Percentiles rank a stretch among this genome's conserved stretches.
phyloP scores from a whole-genome alignment of 2,113 vertebrate species.

The Microcebus lehilahytsara region DNA sequence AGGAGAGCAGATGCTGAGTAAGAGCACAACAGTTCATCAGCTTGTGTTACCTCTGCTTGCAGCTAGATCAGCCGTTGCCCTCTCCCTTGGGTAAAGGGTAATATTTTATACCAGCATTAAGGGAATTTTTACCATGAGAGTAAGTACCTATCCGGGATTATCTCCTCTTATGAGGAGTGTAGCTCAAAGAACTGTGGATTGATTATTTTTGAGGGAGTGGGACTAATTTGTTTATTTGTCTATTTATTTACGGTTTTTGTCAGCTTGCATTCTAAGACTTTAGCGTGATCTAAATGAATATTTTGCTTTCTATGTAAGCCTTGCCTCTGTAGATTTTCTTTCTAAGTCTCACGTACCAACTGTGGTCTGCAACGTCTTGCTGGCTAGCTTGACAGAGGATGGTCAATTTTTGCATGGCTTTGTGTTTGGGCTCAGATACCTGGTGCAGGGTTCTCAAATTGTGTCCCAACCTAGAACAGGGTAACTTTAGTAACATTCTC shows the following conservation, averaged over 20 bases:
- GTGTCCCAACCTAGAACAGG: not conserved
- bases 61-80: not conserved
- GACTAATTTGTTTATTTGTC: not conserved
- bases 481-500: not conserved
- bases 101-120: not conserved
- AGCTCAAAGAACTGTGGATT: not conserved
- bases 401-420: not conserved
- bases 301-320: not conserved
- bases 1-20: not conserved
- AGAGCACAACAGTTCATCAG: not conserved
- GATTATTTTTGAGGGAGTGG: not conserved
- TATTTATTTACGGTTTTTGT: not conserved
- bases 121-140: not conserved
- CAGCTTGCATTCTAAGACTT: not conserved
- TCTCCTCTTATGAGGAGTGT: not conserved
- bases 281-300: not conserved
- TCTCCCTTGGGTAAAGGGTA: not conserved
- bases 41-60: not conserved
- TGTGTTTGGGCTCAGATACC: not conserved
- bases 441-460: not conserved
- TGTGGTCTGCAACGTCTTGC: not conserved
- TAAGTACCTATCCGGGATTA: not conserved
- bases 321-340: not conserved
- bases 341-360: not conserved
- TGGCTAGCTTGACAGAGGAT: not conserved